A percentile compares a stretch with the other conserved stretches of the same genome.
phyloP scores from a whole-genome alignment of 1,140 invertebrate genomes.

The Drosophila erecta region DNA sequence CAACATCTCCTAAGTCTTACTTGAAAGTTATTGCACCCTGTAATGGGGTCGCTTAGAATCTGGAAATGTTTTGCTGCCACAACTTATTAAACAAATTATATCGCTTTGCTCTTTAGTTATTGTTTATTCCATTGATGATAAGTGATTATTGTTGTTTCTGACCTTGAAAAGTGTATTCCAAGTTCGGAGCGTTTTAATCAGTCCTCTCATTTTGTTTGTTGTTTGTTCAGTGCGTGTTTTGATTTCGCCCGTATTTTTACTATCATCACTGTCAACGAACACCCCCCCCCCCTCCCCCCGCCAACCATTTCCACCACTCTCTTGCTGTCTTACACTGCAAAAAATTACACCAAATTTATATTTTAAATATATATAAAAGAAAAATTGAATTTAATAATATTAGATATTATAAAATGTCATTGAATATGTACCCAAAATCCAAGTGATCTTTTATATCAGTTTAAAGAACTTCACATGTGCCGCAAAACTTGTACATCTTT shows the following conservation, averaged over 20 bases:
- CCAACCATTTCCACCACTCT: neutral
- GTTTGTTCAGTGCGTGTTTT: conserved; percentile 33
- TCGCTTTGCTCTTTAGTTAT: neutral
- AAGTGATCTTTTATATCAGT: too few relatives aligned
- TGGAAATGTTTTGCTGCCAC: neutral
- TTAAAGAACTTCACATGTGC: too few relatives aligned
- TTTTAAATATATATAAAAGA: neutral
- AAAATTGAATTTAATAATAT: too few relatives aligned
- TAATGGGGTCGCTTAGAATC: neutral
- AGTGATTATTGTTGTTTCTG: neutral
- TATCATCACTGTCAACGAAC: conserved; percentile 24
- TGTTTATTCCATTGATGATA: neutral
- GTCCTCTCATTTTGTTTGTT: conserved; percentile 24
- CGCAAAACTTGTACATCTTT: neutral
- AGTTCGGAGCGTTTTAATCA: conserved; percentile 4
- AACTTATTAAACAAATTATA: neutral
- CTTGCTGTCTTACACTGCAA: neutral
- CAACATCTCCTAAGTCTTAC: neutral
- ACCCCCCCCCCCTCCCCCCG: neutral
- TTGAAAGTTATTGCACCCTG: neutral
- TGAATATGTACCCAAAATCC: too few relatives aligned
- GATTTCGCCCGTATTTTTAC: conserved; percentile 27
- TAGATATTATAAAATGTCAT: too few relatives aligned
- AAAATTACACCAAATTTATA: neutral
- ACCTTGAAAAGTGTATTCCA: conserved; percentile 40